phyloP scores from a whole-genome alignment of 2,888 invertebrate species.

The Euplagia quadripunctaria region DNA sequence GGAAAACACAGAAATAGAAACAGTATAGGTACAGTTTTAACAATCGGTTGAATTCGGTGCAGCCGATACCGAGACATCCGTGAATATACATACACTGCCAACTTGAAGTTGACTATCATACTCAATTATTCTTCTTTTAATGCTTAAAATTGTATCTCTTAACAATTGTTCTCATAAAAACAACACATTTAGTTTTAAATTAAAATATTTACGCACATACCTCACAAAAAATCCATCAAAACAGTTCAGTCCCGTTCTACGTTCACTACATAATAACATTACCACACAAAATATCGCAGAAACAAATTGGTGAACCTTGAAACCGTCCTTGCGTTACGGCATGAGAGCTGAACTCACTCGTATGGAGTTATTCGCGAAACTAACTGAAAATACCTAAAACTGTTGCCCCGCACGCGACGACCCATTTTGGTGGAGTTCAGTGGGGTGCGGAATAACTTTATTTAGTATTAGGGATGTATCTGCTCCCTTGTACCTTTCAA shows the following conservation, averaged over 20 bases:
- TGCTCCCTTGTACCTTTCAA: background rate
- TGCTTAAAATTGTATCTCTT: background rate
- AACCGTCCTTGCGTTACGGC: conserved; percentile 39
- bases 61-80: too few species aligned
- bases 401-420: conserved; percentile 45
- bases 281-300: conserved; percentile 12
- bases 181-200: background rate
- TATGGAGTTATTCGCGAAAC: conserved; percentile 47
- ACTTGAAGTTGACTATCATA: too few species aligned
- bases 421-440: conserved; percentile 37
- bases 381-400: conserved; percentile 30
- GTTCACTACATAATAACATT: conserved; percentile 7
- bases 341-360: conserved; percentile 34
- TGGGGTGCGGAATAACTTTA: conserved; percentile 14
- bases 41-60: too few species aligned
- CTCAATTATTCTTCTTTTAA: background rate
- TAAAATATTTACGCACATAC: background rate
- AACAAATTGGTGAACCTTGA: conserved; percentile 33
- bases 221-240: conserved; percentile 19
- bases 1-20: too few species aligned
- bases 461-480: conserved; percentile 10
- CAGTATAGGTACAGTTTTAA: too few species aligned
- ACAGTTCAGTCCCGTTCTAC: conserved; percentile 1
- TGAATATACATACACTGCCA: too few species aligned
- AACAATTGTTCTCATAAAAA: background rate